phyloP scores from a whole-genome alignment of 2,888 invertebrate species.

The Aromia moschata region DNA sequence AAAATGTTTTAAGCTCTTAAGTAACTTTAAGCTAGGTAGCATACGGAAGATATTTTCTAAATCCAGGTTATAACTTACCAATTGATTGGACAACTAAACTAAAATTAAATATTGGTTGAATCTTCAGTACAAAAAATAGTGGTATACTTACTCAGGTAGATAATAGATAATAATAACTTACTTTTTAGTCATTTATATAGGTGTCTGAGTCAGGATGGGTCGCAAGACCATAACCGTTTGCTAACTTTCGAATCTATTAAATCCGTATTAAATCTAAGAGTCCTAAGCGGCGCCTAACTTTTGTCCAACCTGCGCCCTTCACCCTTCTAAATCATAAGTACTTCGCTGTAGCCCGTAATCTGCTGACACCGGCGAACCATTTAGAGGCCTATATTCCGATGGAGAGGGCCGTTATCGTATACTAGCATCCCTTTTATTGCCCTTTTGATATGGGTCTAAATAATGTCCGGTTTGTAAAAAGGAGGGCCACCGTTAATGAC shows the following conservation, averaged over 20 bases:
- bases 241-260: slow-evolving; percentile 41
- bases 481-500: background rate
- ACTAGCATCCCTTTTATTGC: slow-evolving; percentile 1
- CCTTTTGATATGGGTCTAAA: slow-evolving; percentile 2
- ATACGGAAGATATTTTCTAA: too few relatives aligned
- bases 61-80: too few relatives aligned
- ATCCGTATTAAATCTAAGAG: slow-evolving; percentile 39
- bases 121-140: too few relatives aligned
- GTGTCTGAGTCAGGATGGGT: too few relatives aligned
- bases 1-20: too few relatives aligned
- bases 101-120: too few relatives aligned
- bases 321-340: slow-evolving; percentile 20
- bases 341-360: slow-evolving; percentile 1
- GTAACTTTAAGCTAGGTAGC: too few relatives aligned
- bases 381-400: slow-evolving; percentile 1
- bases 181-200: too few relatives aligned
- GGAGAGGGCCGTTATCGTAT: slow-evolving; percentile 8
- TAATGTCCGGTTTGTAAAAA: slow-evolving; percentile 1
- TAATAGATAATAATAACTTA: too few relatives aligned
- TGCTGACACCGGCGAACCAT: slow-evolving; percentile 9
- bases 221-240: slow-evolving; percentile 26
- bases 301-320: background rate
- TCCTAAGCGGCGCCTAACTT: slow-evolving; percentile 3
- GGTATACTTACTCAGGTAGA: too few relatives aligned
- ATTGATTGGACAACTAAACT: too few relatives aligned